These are phyloP conservation scores for Mystacides longicornis DNA, from an alignment of 2,888 invertebrate genomes.

Conservation along the genomic window DNA sequence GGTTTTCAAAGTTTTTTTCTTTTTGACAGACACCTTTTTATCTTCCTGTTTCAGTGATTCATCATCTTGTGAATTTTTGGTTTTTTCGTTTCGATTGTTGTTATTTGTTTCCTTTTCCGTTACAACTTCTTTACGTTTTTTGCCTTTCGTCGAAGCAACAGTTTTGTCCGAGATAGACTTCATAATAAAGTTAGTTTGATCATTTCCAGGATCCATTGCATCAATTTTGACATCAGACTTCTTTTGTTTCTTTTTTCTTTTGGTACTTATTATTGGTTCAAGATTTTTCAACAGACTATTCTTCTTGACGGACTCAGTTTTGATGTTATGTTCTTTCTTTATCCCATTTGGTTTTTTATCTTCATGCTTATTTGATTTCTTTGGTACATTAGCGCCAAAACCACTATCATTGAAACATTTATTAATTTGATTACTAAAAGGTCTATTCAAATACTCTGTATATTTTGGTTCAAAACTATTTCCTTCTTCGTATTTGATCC, in stretches of 20 bases:
- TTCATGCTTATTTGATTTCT: not conserved
- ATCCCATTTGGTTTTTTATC: not conserved
- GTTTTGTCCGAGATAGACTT: not conserved
- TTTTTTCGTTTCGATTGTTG: slow-evolving; percentile 10
- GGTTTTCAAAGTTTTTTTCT: slow-evolving; percentile 1
- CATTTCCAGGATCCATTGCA: not conserved
- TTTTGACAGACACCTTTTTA: not conserved
- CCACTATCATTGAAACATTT: not conserved
- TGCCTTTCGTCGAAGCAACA: not conserved
- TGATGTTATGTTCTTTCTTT: not conserved
- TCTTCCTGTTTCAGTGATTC: no score
- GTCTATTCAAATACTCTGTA: not conserved
- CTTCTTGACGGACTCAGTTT: not conserved
- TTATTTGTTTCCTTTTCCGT: not conserved
- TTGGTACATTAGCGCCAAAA: not conserved
- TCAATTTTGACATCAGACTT: slow-evolving; percentile 3
- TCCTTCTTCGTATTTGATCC: not conserved
- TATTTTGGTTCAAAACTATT: not conserved
- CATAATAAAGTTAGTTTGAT: not conserved
- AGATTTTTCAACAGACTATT: not conserved
- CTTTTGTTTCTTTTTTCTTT: slow-evolving; percentile 17
- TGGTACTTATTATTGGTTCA: no score
- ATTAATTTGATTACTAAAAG: not conserved
- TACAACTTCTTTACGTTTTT: not conserved
- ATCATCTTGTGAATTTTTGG: not conserved